These are phyloP conservation scores for Opisthocomus hoazin DNA, from an alignment of 2,113 vertebrate genomes.

Conservation along the genomic window DNA sequence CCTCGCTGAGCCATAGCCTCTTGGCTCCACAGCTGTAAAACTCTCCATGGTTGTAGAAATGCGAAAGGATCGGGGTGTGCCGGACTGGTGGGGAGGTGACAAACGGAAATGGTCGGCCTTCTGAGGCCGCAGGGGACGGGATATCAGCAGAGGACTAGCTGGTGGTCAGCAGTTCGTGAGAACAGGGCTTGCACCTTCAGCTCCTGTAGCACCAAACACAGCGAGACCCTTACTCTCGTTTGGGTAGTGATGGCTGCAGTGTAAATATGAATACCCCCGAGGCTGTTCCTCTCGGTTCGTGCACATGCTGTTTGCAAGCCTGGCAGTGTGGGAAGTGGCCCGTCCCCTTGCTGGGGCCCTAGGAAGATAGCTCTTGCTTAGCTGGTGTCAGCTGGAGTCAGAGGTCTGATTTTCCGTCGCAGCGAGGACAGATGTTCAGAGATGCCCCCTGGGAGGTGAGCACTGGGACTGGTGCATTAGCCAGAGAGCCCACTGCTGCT, in stretches of 20 bases:
- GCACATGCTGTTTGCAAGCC: background rate
- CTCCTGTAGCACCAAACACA: background rate
- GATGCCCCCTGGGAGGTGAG: background rate
- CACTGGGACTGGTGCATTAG: background rate
- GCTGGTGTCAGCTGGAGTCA: slow-evolving; percentile 34
- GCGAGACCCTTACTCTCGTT: background rate
- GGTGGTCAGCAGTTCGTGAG: background rate
- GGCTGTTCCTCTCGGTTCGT: background rate
- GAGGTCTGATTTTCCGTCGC: slow-evolving; percentile 26
- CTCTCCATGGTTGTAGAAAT: background rate
- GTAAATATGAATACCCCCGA: background rate
- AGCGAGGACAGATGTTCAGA: background rate
- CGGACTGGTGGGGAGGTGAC: background rate
- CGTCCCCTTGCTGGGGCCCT: background rate
- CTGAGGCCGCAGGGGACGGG: background rate
- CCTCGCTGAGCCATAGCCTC: background rate
- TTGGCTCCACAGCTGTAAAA: background rate
- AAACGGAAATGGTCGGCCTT: background rate
- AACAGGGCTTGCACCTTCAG: background rate
- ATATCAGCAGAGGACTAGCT: background rate
- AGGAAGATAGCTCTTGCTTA: background rate
- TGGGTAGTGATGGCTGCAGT: background rate
- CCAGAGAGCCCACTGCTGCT: background rate
- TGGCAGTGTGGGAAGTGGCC: background rate
- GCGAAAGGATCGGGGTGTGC: background rate